Percentiles rank a stretch among this genome's conserved stretches.
Evolutionary conservation across 2,888 invertebrate species (phyloP).

Genomic region (Agrypnus murinus): DNA sequence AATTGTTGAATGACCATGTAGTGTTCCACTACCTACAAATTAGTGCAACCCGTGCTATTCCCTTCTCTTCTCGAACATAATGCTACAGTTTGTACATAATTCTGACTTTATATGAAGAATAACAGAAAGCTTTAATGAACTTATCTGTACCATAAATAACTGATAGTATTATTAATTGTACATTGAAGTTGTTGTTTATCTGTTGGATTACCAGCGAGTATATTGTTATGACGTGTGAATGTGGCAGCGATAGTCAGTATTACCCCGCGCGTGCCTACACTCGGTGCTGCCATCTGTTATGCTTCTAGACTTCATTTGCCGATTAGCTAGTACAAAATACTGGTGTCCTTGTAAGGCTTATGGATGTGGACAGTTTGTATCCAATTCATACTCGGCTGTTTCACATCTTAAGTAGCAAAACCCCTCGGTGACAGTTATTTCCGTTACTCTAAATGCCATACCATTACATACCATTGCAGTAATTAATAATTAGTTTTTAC

Average conservation of each 20-base stretch:
- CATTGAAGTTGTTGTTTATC: constrained; percentile 68
- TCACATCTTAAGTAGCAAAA: constrained; percentile 64
- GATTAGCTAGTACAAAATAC: constrained; percentile 60
- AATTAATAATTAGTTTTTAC: constrained; percentile 63
- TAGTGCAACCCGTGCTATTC: constrained; percentile 54
- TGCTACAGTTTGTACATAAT: constrained; percentile 54
- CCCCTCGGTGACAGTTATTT: constrained; percentile 66
- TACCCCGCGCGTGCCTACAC: constrained; percentile 70
- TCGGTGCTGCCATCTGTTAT: constrained; percentile 67
- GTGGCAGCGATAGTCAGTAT: constrained; percentile 69
- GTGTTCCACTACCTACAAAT: constrained; percentile 55
- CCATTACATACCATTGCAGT: constrained; percentile 62
- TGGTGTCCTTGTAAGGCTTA: constrained; percentile 64
- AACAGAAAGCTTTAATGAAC: constrained; percentile 70
- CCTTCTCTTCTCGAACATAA: constrained; percentile 50
- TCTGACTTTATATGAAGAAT: constrained; percentile 62
- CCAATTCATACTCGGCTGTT: constrained; percentile 60
- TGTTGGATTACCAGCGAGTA: constrained; percentile 67
- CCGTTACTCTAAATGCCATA: constrained; percentile 55
- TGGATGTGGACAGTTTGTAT: constrained; percentile 63
- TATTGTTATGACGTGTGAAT: constrained; percentile 64
- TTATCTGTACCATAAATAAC: constrained; percentile 68
- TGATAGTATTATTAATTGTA: constrained; percentile 69
- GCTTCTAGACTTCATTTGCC: constrained; percentile 63
- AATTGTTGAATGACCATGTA: constrained; percentile 52